These are phyloP conservation scores for Zaprionus africanus DNA, from an alignment of 1,140 invertebrate genomes.

Conservation along the genomic window DNA sequence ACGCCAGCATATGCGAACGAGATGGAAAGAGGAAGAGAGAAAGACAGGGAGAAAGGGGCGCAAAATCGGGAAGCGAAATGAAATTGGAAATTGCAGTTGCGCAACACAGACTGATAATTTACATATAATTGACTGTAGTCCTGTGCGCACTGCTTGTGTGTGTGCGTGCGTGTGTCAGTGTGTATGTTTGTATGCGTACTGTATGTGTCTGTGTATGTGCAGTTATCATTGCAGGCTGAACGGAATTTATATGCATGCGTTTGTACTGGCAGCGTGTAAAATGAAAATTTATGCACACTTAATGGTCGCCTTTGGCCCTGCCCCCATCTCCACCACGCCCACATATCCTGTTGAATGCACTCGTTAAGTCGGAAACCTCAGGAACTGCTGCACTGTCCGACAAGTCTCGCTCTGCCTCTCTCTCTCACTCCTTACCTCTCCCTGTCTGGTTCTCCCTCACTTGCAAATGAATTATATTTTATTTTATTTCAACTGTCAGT, in stretches of 20 bases:
- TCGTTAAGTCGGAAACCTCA: slow-evolving; percentile 45
- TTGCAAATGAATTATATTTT: slow-evolving; percentile 60
- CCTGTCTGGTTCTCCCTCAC: background rate
- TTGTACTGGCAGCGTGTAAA: slow-evolving; percentile 44
- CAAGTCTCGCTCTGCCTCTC: background rate
- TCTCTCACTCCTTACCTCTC: background rate
- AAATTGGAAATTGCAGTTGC: slow-evolving; percentile 48
- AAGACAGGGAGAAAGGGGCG: background rate
- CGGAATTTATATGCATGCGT: slow-evolving; percentile 54
- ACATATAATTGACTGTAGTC: slow-evolving; percentile 58
- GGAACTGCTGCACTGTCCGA: slow-evolving; percentile 5
- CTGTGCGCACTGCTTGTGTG: background rate
- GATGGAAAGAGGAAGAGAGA: background rate
- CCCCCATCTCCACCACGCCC: slow-evolving; percentile 24
- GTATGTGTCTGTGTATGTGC: slow-evolving; percentile 10
- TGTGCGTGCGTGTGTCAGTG: slow-evolving; percentile 3
- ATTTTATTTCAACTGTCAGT: slow-evolving; percentile 26
- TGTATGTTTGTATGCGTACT: slow-evolving; percentile 5
- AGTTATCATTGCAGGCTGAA: slow-evolving; percentile 37
- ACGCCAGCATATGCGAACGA: slow-evolving; percentile 29
- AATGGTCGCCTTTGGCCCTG: slow-evolving; percentile 44
- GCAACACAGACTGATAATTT: slow-evolving; percentile 51
- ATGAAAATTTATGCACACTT: slow-evolving; percentile 65
- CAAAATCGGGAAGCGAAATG: slow-evolving; percentile 34
- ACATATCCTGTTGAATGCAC: slow-evolving; percentile 51